Conservation (phyloP, 2,113 vertebrate genomes). For the Syngnathus floridae region DNA sequence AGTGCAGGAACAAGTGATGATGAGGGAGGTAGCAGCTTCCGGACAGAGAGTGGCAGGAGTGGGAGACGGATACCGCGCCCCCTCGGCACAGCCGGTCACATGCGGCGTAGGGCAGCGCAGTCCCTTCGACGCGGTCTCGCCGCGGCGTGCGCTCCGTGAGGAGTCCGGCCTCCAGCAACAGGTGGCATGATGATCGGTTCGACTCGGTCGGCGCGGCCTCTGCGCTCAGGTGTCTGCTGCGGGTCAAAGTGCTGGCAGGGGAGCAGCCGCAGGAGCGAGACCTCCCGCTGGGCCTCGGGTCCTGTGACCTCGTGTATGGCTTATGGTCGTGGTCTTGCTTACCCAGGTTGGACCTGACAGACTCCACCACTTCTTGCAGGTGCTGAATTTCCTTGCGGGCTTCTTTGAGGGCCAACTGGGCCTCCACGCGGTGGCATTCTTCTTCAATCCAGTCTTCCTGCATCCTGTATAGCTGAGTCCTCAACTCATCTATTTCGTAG, state of each 20-base stretch:
- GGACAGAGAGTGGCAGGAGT: constrained; percentile 64
- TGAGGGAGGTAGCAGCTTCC: constrained; percentile 66
- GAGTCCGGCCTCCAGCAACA: constrained; percentile 74
- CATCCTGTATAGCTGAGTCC: constrained; percentile 86
- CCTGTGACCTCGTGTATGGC: constrained; percentile 77
- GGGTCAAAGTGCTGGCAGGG: constrained; percentile 84
- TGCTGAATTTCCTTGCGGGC: constrained; percentile 92
- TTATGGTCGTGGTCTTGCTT: constrained; percentile 82
- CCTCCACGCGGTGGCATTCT: constrained; percentile 94
- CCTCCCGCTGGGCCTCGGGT: constrained; percentile 49
- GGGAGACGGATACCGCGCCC: constrained; percentile 56
- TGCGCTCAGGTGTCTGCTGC: constrained; percentile 83
- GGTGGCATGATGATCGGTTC: constrained; percentile 65
- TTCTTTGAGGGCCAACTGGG: constrained; percentile 91
- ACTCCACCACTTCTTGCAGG: constrained; percentile 89
- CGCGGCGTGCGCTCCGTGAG: constrained; percentile 66
- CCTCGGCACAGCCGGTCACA: constrained; percentile 76
- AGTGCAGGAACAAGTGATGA: constrained; percentile 72
- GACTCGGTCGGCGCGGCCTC: constrained; percentile 69
- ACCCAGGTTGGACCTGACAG: constrained; percentile 78
- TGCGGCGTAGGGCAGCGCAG: constrained; percentile 71
- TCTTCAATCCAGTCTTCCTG: constrained; percentile 99
- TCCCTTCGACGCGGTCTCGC: constrained; percentile 36
- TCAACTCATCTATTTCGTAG: constrained; percentile 86
- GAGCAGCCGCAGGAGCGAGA: constrained; percentile 85